Percentiles rank a stretch among this genome's conserved stretches.
Evolutionary conservation across 1,140 invertebrate genomes (phyloP).

Genomic region (Diuraphis noxia): DNA sequence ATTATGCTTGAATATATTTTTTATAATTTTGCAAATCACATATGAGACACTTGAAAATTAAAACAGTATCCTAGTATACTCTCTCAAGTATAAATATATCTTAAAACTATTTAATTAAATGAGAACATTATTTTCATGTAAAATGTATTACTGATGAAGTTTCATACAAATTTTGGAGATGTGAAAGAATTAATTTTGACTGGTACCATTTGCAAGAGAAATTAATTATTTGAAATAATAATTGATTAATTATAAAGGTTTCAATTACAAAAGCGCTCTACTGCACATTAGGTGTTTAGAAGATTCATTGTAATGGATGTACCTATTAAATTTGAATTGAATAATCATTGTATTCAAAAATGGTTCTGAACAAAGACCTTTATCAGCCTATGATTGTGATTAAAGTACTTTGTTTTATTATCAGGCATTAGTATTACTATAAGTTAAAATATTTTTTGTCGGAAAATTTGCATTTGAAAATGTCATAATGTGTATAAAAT

Average conservation of each 20-base stretch:
- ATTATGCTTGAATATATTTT: constrained; percentile 34
- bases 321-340: no score
- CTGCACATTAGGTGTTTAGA: no score
- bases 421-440: no score
- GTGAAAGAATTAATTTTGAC: neutral
- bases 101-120: neutral
- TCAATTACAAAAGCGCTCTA: no score
- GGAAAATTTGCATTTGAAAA: no score
- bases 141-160: neutral
- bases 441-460: no score
- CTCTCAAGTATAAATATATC: neutral
- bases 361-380: no score
- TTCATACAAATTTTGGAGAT: neutral
- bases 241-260: neutral
- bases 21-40: constrained; percentile 23
- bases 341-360: no score
- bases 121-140: neutral
- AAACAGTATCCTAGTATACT: neutral
- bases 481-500: no score
- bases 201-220: neutral
- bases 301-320: no score
- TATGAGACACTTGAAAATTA: neutral
- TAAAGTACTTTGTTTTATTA: no score
- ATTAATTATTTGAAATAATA: neutral
- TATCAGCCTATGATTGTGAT: no score